Evolutionary conservation across 2,888 invertebrate species (phyloP), one percentile per base, ranked within the genome.

Genomic region (Ditula angustiorana): DNA sequence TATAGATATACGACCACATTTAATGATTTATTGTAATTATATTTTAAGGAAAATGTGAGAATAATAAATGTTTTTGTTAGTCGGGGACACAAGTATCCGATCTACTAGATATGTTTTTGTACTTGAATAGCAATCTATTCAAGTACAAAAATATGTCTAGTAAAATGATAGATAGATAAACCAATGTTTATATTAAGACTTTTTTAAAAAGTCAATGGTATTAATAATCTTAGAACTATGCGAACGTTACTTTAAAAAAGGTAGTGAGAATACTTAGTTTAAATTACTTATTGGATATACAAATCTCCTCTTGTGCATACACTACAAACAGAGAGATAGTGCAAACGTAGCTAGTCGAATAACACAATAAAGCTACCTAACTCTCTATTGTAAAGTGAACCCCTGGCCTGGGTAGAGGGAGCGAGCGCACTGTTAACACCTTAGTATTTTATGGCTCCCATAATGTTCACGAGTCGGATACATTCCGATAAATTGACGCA

Each of bases 401-500:
- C 47, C 47, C 19, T n/a, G n/a, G 46, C 46, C 33, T 28, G n/a
- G n/a, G n/a, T n/a, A 46, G 26, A 24, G 19, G 26, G 10, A 26
- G 16, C 19, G 7, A 19, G 41, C 35, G 13, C 46, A 46, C 24
- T 59, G n/a, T 59, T 50, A 50, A 26, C 60, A 52, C 50, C 21
- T 41, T 13, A 37, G 60, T 60, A 52, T 60, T 59, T 59, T 59
- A 50, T 50, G 59, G 26, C 49, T 16, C 19, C 41, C 19, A 41
- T 41, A 41, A 41, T 41, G 41, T 19, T 41, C 41, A 26, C 37
- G 24, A 24, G n/a, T 19, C 11, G 26, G 28, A 41, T 37, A 60
- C 26, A 47, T 24, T 24, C 7, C 47, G 58, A 49, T 24, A 37
- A 37, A 49, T 58, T 26, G 26, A 21, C 23, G 24, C 11, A 23